Base-by-base conservation (phyloP, 2,888 invertebrate genomes). In the Tiliacea citrago region DNA sequence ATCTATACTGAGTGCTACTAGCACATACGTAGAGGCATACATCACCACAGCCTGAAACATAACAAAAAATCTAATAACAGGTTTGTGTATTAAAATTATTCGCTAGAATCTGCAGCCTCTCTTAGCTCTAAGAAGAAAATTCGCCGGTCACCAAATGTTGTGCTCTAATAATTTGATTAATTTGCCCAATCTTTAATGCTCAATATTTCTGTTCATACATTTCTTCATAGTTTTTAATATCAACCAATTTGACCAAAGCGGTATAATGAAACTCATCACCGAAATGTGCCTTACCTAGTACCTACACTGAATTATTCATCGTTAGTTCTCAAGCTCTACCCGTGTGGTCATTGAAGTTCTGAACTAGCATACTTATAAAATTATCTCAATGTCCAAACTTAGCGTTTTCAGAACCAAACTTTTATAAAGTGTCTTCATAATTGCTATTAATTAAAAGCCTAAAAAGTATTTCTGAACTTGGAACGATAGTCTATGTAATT, bases 1-100 rank as follows among this genome's bases (percentile, higher is more conserved):
- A 95, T 99, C 99, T 89, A 99, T 98, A 89, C 98, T 99, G 78
- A 99, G 97, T 5, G 99, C 99, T 42, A 99, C 99, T 75, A 99
- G 96, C 49, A 99, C 99, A 92, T 99, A 99, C 0, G 99, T 99
- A 5, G 99, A 99, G 1, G 98, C 98, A 92, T 98, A 99, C 86
- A 99, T 99, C 68, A 99, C 98, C 84, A 99, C 97, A 2, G 98
- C 98, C 97, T 98, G 73, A 96, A 91, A 68, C 16, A 35, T n/a
- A 72, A 65, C 39, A 61, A 55, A 49, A 67, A 51, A n/a, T 12
- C 1, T 63, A 29, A 21, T 58, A n/a, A 13, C 0, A 21, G 21
- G 8, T 7, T 21, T 8, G 35, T 7, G 1, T 57, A 8, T n/a
- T 61, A 61, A 39, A 60, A 12, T 60, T 10, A 35, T 35, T 35